A percentile compares a stretch with the other conserved stretches of the same genome.
Evolutionary conservation across 2,797 vertebrate genomes (phyloP).

Genomic region (Chelon auratus): DNA sequence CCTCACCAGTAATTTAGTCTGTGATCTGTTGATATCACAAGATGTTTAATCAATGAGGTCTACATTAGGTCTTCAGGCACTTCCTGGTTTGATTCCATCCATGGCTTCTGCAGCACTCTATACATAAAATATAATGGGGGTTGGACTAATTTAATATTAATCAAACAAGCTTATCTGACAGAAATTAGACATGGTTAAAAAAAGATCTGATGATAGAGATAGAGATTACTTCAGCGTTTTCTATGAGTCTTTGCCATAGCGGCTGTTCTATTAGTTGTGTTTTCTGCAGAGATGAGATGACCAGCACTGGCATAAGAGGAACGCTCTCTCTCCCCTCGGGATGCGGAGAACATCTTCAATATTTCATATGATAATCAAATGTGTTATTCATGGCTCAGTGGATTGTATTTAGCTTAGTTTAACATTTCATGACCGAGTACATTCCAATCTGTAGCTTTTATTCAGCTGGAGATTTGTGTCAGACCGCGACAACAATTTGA

Average conservation of each 20-base stretch:
- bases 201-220: background rate
- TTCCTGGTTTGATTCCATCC: background rate
- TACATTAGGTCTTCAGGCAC: background rate
- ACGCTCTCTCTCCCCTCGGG: constrained; percentile 24
- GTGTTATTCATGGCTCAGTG: constrained; percentile 62
- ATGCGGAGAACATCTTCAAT: constrained; percentile 57
- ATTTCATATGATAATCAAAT: constrained; percentile 74
- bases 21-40: background rate
- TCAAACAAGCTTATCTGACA: background rate
- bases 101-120: background rate
- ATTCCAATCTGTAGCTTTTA: constrained; percentile 54
- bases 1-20: background rate
- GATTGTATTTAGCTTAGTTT: constrained; percentile 62
- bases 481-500: constrained; percentile 45
- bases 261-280: constrained; percentile 60
- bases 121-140: no score
- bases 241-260: constrained; percentile 15
- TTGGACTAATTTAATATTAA: no score
- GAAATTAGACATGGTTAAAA: background rate
- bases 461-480: constrained; percentile 47
- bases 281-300: constrained; percentile 60
- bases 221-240: constrained; percentile 6
- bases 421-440: constrained; percentile 64
- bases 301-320: constrained; percentile 38
- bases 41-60: background rate